A percentile compares a stretch with the other conserved stretches of the same genome.
Conservation (phyloP, 1,140 invertebrate genomes). For the Brachionus asplanchnoidis region DNA sequence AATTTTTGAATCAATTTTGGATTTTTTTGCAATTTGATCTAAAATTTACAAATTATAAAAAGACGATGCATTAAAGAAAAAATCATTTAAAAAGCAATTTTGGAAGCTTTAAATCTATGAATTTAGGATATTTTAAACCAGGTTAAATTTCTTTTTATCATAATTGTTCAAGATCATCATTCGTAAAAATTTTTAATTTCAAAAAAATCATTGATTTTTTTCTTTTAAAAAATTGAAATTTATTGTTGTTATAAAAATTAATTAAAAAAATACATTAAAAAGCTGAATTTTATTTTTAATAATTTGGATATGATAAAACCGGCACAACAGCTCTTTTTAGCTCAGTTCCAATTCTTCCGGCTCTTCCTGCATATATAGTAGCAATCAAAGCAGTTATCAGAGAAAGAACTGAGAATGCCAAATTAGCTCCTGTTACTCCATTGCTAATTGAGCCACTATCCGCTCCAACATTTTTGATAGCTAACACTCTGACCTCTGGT, state of each 20-base stretch:
- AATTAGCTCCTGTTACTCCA: not conserved
- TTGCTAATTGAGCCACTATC: slow-evolving; percentile 8
- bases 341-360: not conserved
- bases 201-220: too few species aligned
- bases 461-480: not conserved
- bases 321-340: not conserved
- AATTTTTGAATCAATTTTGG: too few species aligned
- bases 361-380: not conserved
- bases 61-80: too few species aligned
- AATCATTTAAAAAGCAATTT: too few species aligned
- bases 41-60: too few species aligned
- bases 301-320: not conserved
- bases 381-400: not conserved
- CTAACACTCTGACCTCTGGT: not conserved
- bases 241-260: not conserved
- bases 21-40: too few species aligned
- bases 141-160: too few species aligned
- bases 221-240: not conserved
- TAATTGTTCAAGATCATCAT: too few species aligned
- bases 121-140: too few species aligned
- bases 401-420: not conserved
- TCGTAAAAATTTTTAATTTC: too few species aligned
- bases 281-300: not conserved
- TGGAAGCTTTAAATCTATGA: too few species aligned
- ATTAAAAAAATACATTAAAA: not conserved